phyloP scores from a whole-genome alignment of 1,140 invertebrate genomes.

The Polyergus mexicanus region DNA sequence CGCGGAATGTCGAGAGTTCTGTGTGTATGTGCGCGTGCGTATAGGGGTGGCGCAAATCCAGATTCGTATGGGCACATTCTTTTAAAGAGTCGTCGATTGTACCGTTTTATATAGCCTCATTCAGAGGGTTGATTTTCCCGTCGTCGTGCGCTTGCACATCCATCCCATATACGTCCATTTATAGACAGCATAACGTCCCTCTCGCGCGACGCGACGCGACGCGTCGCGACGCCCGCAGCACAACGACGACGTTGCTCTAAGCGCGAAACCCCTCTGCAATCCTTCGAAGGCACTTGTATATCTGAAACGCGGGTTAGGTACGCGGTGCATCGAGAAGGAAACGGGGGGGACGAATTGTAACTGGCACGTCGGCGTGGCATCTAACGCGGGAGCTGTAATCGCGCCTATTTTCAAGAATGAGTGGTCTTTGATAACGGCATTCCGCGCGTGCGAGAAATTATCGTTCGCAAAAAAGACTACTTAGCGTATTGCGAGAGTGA shows the following conservation, averaged over 20 bases:
- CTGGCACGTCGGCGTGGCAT: constrained; percentile 52
- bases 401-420: constrained; percentile 63
- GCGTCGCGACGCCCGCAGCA: constrained; percentile 72
- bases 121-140: constrained; percentile 79
- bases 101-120: constrained; percentile 77
- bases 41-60: constrained; percentile 77
- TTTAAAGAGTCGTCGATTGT: constrained; percentile 85
- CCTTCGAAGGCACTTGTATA: constrained; percentile 67
- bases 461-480: constrained; percentile 54
- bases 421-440: constrained; percentile 56
- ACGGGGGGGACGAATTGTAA: constrained; percentile 67
- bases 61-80: constrained; percentile 82
- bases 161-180: constrained; percentile 71
- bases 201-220: constrained; percentile 37
- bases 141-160: constrained; percentile 59
- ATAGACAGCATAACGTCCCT: constrained; percentile 48
- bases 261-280: neutral
- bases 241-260: constrained; percentile 76
- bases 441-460: constrained; percentile 34
- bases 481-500: constrained; percentile 56
- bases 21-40: constrained; percentile 6
- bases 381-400: constrained; percentile 64
- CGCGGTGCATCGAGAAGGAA: constrained; percentile 70
- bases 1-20: constrained; percentile 66
- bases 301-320: constrained; percentile 63